Base-by-base conservation (phyloP, 2,113 vertebrate genomes). In the Daubentonia madagascariensis region DNA sequence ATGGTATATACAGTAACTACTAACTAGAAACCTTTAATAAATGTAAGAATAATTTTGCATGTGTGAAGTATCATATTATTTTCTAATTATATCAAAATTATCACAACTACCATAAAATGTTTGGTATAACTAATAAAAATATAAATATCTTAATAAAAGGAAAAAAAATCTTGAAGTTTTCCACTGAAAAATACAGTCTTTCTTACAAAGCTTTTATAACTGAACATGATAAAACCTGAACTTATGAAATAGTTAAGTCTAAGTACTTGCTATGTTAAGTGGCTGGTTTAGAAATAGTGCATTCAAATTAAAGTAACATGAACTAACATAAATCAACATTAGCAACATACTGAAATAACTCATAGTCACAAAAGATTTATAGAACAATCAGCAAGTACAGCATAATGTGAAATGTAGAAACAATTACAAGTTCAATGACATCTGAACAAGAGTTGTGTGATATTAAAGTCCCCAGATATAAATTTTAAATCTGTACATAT, bases 361-460 rank as follows among this genome's bases (percentile, higher is more conserved):
- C 98, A 98, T 12, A 94, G 97, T 98, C 98, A 98, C 97, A 98
- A 85, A 99, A 98, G 98, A 99, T 98, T 98, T 98, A 98, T 98
- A 98, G 96, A 63, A 98, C 94, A 98, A 98, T 98, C 96, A 98
- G 96, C 98, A 99, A 99, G 97, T 97, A 98, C 94, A 98, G 98
- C 93, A 98, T 98, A 99, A 98, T 98, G 97, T 98, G 97, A 99
- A 99, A 98, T 98, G 98, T 97, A 99, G 98, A 98, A 99, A 99
- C 97, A 99, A 99, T 98, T 98, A 99, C 97, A 98, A 98, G 97
- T 98, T 98, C 98, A 98, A 97, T 98, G 98, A 98, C 98, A 98
- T 98, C 92, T 98, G 98, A 98, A 98, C 96, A 98, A 98, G 97
- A 99, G 96, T 97, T 98, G 98, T 98, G 96, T 97, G 97, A 98